These are phyloP conservation scores for Semotilus atromaculatus DNA, from an alignment of 2,797 vertebrate species.

Conservation along the genomic window DNA sequence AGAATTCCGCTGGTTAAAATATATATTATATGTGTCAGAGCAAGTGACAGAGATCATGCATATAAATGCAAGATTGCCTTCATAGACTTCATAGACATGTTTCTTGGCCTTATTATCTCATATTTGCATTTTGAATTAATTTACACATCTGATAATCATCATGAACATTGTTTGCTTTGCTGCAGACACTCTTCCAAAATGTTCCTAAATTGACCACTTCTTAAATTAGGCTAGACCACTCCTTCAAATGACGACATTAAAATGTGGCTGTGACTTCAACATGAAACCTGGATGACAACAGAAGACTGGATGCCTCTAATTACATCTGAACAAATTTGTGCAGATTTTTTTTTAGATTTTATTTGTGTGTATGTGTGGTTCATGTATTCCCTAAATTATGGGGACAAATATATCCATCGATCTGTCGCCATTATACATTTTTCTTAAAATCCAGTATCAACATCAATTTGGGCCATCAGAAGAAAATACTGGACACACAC, in stretches of 20 bases:
- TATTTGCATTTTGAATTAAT: conserved; percentile 1
- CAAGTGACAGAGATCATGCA: not conserved
- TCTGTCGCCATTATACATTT: not conserved
- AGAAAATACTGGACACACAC: not conserved
- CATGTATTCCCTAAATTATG: not conserved
- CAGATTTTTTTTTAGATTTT: not conserved
- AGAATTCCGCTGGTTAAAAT: not conserved
- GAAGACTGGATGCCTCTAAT: not conserved
- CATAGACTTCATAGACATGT: not conserved
- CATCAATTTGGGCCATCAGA: not conserved
- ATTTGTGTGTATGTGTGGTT: not conserved
- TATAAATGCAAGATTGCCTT: not conserved
- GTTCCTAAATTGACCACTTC: not conserved
- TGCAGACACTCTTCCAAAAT: not conserved
- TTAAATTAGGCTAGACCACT: not conserved
- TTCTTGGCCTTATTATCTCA: not conserved
- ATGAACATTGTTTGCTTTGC: not conserved
- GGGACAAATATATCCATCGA: not conserved
- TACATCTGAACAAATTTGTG: not conserved
- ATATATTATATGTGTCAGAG: not conserved
- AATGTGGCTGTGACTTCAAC: not conserved
- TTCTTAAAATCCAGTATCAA: not conserved
- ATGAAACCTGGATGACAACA: not conserved
- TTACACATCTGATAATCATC: not conserved
- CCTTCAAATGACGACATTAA: not conserved